phyloP scores from a whole-genome alignment of 2,113 vertebrate genomes.

The Strigops habroptila region DNA sequence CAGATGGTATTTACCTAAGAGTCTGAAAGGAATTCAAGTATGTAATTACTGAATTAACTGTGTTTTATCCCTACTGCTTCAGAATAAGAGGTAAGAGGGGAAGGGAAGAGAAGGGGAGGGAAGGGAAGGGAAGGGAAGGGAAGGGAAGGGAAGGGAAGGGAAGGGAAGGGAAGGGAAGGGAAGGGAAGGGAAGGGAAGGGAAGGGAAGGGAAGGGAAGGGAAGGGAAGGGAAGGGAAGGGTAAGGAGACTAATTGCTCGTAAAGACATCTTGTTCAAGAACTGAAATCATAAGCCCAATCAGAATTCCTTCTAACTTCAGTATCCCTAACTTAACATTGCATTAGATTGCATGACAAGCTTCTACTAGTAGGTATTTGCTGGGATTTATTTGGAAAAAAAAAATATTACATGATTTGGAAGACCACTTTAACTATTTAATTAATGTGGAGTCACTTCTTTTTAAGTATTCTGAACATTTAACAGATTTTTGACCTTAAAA shows the following conservation, averaged over 20 bases:
- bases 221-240: too few species aligned
- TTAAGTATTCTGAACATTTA: not conserved
- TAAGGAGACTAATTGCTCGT: fast-evolving
- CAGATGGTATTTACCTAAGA: not conserved
- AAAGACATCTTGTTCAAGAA: fast-evolving
- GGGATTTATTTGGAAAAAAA: fast-evolving
- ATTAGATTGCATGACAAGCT: not conserved
- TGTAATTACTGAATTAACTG: not conserved
- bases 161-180: too few species aligned
- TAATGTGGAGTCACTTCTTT: not conserved
- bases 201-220: too few species aligned
- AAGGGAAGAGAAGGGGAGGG: not conserved
- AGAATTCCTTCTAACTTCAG: not conserved
- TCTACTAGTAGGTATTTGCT: fast-evolving
- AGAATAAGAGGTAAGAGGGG: not conserved
- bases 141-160: too few species aligned
- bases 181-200: not conserved
- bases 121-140: too few species aligned
- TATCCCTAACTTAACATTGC: not conserved
- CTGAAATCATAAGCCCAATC: not conserved
- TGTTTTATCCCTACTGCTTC: not conserved
- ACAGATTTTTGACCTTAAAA: not conserved
- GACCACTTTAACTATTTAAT: fast-evolving
- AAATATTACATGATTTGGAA: fast-evolving
- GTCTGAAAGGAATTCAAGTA: not conserved